Conservation (phyloP, 92 coral and sea anemone genomes). For the Muricea muricata region DNA sequence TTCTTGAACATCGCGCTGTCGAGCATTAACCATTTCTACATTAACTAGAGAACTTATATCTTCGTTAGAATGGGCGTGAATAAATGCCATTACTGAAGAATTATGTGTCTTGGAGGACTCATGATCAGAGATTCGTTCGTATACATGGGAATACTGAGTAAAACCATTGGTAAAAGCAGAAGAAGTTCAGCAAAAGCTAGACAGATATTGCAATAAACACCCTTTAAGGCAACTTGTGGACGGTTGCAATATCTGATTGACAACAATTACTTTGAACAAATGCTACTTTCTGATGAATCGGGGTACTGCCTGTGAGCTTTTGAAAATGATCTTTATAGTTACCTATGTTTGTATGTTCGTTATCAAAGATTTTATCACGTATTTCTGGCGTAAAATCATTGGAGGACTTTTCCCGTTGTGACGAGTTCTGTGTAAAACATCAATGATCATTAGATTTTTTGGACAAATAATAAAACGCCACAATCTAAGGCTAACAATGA, state of each 20-base stretch:
- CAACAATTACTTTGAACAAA: conserved; percentile 12
- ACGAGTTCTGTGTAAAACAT: background rate
- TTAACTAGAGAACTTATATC: conserved; percentile 18
- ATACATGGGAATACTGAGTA: conserved; percentile 5
- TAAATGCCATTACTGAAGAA: conserved; percentile 28
- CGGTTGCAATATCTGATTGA: background rate
- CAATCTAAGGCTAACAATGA: background rate
- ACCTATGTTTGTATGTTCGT: background rate
- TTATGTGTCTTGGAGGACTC: conserved; percentile 20
- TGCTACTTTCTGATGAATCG: conserved; percentile 22
- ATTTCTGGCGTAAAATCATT: background rate
- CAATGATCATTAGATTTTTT: too few relatives aligned
- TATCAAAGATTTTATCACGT: background rate
- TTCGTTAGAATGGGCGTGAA: conserved; percentile 3
- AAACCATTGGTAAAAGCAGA: conserved; percentile 31
- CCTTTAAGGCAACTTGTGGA: conserved; percentile 18
- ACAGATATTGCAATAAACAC: conserved; percentile 27
- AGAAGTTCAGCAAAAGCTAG: conserved; percentile 9
- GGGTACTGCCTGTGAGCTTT: conserved; percentile 13
- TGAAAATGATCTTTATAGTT: conserved; percentile 18
- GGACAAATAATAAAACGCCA: background rate
- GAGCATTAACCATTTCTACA: conserved; percentile 30
- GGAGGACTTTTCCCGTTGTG: background rate
- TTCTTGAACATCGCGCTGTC: conserved; percentile 17
- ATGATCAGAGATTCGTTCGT: conserved; percentile 27